Evolutionary conservation across 2,113 vertebrate genomes (phyloP).

Genomic region (Terrapene triunguis): DNA sequence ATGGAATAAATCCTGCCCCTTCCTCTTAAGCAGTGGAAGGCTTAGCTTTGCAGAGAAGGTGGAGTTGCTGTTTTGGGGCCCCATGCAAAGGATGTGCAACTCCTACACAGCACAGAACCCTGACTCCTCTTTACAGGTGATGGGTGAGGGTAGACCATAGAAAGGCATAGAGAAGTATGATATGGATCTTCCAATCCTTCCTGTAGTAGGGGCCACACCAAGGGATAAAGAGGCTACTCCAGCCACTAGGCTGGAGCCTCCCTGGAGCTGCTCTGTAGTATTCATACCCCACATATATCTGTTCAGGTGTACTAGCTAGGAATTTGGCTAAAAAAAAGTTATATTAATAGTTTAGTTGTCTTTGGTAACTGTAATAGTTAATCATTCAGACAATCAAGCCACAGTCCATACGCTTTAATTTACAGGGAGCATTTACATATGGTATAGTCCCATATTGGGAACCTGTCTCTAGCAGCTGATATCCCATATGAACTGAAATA

Average conservation of each 20-base stretch:
- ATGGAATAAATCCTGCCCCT: neutral
- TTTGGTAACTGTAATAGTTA: too few relatives aligned
- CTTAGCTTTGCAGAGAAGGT: neutral
- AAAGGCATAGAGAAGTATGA: neutral
- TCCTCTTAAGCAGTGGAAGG: neutral
- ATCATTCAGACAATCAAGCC: too few relatives aligned
- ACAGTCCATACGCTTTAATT: too few relatives aligned
- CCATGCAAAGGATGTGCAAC: neutral
- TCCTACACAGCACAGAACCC: neutral
- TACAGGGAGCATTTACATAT: neutral
- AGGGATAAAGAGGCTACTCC: neutral
- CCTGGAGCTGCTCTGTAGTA: neutral
- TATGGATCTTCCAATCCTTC: neutral
- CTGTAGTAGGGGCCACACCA: neutral
- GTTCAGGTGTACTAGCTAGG: too few relatives aligned
- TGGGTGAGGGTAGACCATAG: neutral
- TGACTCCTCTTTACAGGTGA: neutral
- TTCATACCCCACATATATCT: too few relatives aligned
- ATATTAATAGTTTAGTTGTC: too few relatives aligned
- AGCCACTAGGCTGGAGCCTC: neutral
- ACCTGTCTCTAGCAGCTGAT: neutral
- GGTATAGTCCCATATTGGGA: neutral
- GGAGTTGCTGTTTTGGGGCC: neutral
- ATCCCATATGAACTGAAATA: neutral
- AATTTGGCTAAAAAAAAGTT: too few relatives aligned